These are phyloP conservation scores for Trichogramma pretiosum DNA, from an alignment of 1,140 invertebrate species.

Conservation along the genomic window DNA sequence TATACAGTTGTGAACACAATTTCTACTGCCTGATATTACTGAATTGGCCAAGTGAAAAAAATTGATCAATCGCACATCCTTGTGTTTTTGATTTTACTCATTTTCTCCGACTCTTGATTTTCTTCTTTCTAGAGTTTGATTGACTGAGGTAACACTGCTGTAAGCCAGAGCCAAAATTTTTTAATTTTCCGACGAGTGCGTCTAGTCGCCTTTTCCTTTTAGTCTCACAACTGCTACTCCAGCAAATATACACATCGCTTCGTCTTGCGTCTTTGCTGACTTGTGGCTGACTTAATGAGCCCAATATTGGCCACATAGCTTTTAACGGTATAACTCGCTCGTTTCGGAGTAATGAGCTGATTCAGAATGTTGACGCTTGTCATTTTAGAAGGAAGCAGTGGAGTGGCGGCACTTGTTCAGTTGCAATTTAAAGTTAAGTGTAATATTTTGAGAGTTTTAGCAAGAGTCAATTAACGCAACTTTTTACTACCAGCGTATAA, in stretches of 20 bases:
- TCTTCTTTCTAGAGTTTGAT: too few relatives aligned
- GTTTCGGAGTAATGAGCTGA: neutral
- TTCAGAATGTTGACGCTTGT: constrained; percentile 2
- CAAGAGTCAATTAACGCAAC: too few relatives aligned
- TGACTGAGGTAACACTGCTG: constrained; percentile 12
- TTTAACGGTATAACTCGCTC: neutral
- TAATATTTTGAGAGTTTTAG: too few relatives aligned
- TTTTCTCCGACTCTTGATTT: neutral
- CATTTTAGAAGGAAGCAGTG: neutral
- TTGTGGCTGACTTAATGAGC: neutral
- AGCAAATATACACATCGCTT: too few relatives aligned
- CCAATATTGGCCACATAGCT: neutral
- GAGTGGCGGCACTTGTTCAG: too few relatives aligned
- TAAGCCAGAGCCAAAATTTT: neutral
- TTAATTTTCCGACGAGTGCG: neutral
- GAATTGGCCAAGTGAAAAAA: constrained; percentile 23
- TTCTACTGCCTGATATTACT: constrained; percentile 31
- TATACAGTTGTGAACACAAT: too few relatives aligned
- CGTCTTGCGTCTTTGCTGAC: neutral
- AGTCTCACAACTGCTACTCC: neutral
- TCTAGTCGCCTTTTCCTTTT: neutral
- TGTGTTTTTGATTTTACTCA: neutral
- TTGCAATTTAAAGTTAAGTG: too few relatives aligned
- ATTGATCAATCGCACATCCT: constrained; percentile 28
- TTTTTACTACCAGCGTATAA: too few relatives aligned